Percentiles rank a stretch among this genome's conserved stretches.
phyloP scores from a whole-genome alignment of 1,140 invertebrate species.

The Parapsyche elsis region DNA sequence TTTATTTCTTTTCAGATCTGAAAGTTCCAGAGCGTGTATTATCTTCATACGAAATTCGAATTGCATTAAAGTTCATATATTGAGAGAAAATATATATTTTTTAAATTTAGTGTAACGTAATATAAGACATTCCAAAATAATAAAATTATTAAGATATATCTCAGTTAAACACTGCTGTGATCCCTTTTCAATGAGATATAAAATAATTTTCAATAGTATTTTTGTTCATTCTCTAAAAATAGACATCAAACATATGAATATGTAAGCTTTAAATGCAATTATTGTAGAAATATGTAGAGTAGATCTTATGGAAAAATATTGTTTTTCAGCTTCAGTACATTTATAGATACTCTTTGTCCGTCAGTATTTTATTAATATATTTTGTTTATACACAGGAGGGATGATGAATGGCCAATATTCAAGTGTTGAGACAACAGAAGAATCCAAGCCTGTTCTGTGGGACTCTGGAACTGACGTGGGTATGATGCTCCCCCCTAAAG shows the following conservation, averaged over 20 bases:
- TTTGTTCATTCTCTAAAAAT: no score
- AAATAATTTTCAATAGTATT: no score
- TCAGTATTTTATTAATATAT: conserved; percentile 13
- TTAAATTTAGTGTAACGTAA: no score
- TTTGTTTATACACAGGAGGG: conserved; percentile 44
- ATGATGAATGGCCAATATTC: conserved; percentile 44
- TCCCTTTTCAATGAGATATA: no score
- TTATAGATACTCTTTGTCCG: background rate
- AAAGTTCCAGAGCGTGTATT: background rate
- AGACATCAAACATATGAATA: no score
- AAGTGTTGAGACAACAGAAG: conserved; percentile 50
- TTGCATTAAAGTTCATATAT: background rate
- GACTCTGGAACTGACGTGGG: conserved; percentile 66
- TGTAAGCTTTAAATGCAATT: background rate
- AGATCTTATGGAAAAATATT: background rate
- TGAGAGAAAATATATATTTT: no score
- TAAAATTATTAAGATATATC: no score
- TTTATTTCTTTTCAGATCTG: conserved; percentile 25
- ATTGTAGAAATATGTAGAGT: background rate
- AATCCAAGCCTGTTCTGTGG: conserved; percentile 62
- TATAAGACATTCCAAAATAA: no score
- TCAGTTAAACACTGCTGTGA: no score
- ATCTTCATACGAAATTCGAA: background rate
- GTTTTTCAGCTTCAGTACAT: background rate
- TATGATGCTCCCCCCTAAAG: conserved; percentile 73